Conservation (phyloP, 2,888 invertebrate genomes). For the Phymatocera aterrima region DNA sequence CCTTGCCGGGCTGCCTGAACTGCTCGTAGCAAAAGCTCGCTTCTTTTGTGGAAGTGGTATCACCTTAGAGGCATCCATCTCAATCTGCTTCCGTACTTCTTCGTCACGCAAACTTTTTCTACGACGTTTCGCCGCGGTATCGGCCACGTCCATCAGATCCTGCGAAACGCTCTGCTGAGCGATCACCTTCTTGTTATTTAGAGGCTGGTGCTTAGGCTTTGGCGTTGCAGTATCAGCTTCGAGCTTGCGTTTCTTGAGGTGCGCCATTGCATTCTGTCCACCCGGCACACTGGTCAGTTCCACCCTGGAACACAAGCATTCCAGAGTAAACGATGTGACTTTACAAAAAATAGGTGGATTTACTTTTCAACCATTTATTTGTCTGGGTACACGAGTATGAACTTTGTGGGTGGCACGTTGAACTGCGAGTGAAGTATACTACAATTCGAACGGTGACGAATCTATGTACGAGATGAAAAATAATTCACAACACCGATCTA, state of each 20-base stretch:
- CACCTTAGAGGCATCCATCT: slow-evolving; percentile 69
- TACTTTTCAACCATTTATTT: background rate
- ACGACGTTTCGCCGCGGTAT: slow-evolving; percentile 75
- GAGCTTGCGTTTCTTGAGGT: slow-evolving; percentile 84
- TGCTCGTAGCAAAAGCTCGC: slow-evolving; percentile 74
- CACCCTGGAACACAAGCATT: slow-evolving; percentile 75
- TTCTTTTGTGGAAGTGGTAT: slow-evolving; percentile 80
- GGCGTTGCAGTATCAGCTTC: slow-evolving; percentile 76
- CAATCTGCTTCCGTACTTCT: slow-evolving; percentile 66
- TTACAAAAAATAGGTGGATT: background rate
- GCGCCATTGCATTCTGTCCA: slow-evolving; percentile 79
- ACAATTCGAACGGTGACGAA: too few species aligned
- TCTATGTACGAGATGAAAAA: background rate
- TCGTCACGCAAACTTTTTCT: slow-evolving; percentile 74
- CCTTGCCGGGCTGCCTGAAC: slow-evolving; percentile 74
- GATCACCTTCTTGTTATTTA: slow-evolving; percentile 48
- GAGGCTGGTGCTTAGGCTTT: slow-evolving; percentile 61
- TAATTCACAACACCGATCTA: background rate
- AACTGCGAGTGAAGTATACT: background rate
- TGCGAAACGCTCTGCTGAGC: slow-evolving; percentile 67
- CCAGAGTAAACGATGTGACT: slow-evolving; percentile 64
- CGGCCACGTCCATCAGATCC: slow-evolving; percentile 75
- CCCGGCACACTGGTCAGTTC: slow-evolving; percentile 76
- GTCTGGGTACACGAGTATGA: background rate
- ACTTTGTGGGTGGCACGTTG: background rate